Conservation (phyloP, 2,797 vertebrate species). For the Chiloscyllium punctatum region DNA sequence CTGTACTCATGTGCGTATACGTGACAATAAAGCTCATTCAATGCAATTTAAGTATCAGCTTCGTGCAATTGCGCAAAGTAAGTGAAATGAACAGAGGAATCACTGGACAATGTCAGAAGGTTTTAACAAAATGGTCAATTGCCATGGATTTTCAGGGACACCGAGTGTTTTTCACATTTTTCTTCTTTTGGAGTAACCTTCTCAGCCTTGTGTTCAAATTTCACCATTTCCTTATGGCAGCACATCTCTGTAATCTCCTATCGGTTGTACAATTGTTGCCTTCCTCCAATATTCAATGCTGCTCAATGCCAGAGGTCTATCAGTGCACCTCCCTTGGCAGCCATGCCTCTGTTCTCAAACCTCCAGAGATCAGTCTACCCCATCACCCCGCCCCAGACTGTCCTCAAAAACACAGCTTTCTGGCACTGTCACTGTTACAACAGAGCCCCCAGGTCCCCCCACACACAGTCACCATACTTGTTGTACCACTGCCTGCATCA, state of each 20-base stretch:
- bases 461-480: too few species aligned
- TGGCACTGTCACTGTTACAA: too few species aligned
- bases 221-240: too few species aligned
- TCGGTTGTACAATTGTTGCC: not conserved
- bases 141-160: not conserved
- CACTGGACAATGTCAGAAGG: not conserved
- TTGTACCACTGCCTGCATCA: too few species aligned
- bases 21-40: too few species aligned
- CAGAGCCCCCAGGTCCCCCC: too few species aligned
- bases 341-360: too few species aligned
- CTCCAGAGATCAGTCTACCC: too few species aligned
- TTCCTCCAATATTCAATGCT: not conserved
- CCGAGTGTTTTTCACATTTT: not conserved
- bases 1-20: too few species aligned
- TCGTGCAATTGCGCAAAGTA: not conserved
- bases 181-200: not conserved
- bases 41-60: not conserved
- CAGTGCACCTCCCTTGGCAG: too few species aligned
- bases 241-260: not conserved
- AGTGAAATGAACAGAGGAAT: not conserved
- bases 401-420: too few species aligned
- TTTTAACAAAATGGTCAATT: not conserved
- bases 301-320: not conserved
- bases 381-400: too few species aligned
- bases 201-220: not conserved